phyloP scores from a whole-genome alignment of 2,797 vertebrate genomes.

The Propithecus perrieri region DNA sequence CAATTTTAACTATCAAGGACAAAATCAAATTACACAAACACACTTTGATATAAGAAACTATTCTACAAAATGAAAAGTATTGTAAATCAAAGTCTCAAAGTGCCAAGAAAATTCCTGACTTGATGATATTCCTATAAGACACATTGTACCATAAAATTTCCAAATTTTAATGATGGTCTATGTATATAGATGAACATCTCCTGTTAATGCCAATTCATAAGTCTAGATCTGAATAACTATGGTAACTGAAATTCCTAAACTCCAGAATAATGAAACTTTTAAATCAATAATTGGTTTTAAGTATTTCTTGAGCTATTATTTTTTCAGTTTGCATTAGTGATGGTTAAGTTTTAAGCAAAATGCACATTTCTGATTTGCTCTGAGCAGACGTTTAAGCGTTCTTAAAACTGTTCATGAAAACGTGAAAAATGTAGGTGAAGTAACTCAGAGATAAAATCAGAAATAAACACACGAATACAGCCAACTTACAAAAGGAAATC shows the following conservation, averaged over 20 bases:
- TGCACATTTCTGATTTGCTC: background rate
- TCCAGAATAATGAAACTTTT: background rate
- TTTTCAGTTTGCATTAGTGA: background rate
- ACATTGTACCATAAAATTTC: slow-evolving; percentile 8
- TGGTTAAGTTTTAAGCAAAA: background rate
- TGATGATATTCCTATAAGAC: background rate
- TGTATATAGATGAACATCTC: background rate
- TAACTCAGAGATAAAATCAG: background rate
- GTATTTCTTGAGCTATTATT: background rate
- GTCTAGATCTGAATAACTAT: background rate
- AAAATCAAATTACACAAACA: slow-evolving; percentile 18
- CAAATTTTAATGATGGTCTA: slow-evolving; percentile 9
- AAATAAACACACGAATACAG: slow-evolving; percentile 13
- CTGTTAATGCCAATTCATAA: background rate
- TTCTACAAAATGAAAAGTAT: background rate
- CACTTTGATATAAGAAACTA: background rate
- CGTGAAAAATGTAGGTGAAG: background rate
- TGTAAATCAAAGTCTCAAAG: background rate
- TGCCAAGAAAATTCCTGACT: slow-evolving; percentile 46
- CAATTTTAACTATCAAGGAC: background rate
- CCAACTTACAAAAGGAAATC: background rate
- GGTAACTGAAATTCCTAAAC: slow-evolving; percentile 21
- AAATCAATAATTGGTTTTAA: background rate
- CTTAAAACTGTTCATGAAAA: background rate
- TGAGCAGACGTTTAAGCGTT: background rate